Evolutionary conservation across 2,888 invertebrate genomes (phyloP).

Genomic region (Epinotia nisella): DNA sequence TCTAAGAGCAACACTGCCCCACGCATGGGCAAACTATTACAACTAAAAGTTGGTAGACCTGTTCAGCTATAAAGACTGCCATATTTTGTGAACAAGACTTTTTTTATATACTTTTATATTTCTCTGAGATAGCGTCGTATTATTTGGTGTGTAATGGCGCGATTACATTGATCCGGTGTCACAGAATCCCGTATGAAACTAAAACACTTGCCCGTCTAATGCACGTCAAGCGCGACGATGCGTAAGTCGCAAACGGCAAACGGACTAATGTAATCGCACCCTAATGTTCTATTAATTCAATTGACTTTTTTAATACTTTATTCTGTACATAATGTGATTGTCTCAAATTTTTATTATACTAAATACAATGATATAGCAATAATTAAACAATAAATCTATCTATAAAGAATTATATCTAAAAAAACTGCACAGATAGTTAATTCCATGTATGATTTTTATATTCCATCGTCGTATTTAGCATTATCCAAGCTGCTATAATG

Average conservation of each 20-base stretch:
- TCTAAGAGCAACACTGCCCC: neutral
- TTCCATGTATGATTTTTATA: neutral
- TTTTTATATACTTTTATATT: constrained; percentile 6
- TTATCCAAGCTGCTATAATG: neutral
- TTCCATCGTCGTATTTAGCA: neutral
- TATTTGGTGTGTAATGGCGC: neutral
- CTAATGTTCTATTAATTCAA: neutral
- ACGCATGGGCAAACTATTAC: neutral
- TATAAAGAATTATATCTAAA: constrained; percentile 34
- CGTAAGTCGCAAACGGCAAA: neutral
- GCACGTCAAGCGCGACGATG: neutral
- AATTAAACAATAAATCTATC: constrained; percentile 36
- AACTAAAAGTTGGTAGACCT: neutral
- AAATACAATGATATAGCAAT: constrained; percentile 40
- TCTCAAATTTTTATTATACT: constrained; percentile 32
- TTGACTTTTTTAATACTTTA: neutral
- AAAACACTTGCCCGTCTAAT: neutral
- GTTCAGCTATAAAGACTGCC: constrained; percentile 16
- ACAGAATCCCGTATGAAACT: neutral
- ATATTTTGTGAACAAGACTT: constrained; percentile 27
- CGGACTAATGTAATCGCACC: neutral
- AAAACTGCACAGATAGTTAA: constrained; percentile 23
- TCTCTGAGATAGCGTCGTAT: neutral
- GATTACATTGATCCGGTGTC: neutral
- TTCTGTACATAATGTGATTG: constrained; percentile 21